Evolutionary conservation across 2,113 vertebrate genomes (phyloP), one percentile per base, ranked within the genome.

Genomic region (Gobiocypris rarus): DNA sequence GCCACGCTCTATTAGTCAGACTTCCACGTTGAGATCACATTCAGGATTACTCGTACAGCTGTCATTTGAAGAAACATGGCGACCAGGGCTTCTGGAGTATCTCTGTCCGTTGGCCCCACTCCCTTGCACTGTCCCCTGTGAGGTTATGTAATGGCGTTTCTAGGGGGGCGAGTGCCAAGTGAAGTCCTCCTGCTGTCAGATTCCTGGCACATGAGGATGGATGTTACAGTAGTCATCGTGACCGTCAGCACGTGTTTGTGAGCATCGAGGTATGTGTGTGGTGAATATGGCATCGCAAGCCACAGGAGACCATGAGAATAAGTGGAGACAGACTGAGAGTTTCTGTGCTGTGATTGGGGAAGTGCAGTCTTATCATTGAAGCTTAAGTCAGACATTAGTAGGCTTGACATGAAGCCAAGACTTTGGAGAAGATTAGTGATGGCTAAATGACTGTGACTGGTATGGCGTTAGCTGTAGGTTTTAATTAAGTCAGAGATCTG

Each of bases 81-180:
- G 11, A 9, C 63, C 45, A 56, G 63, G 50, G 75, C 28, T 38
- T 58, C 75, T 58, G 19, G 75, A 59, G 75, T 41, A 58, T 41
- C 54, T n/a, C 54, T 69, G 48, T 70, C 31, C 19, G 0, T 15
- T 67, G 79, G 45, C 19, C 28, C 9, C 15, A 50, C 59, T 50
- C 58, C 26, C 43, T n/a, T 48, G 4, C 41, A 7, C 59, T 31
- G 43, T 81, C 79, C 65, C 79, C 28, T 70, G 79, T 81, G 79
- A 70, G 28, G 79, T 81, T 81, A 81, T 70, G 79, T 38, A 70
- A 81, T 41, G 8, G 28, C 17, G 79, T 70, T 54, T 69, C 45
- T 26, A 31, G 59, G 48, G 61, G 48, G 45, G 22, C 38, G 45
- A 81, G 48, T 81, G 63, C 48, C 79, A 70, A 70, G 61, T 67